Evolutionary conservation across 1,140 invertebrate species (phyloP).

Genomic region (Frieseomelitta varia): DNA sequence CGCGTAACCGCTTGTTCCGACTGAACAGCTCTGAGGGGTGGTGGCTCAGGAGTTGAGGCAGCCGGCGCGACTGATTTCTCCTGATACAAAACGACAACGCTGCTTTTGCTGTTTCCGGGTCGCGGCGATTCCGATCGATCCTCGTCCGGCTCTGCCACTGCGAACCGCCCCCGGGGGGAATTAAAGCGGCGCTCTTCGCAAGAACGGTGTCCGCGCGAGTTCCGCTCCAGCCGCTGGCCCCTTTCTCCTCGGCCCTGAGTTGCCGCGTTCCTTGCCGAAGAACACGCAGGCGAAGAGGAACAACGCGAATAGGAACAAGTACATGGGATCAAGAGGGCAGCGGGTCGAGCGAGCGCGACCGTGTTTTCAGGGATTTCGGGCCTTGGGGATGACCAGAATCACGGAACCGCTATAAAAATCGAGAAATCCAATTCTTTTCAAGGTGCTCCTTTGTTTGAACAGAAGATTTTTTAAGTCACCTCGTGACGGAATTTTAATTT

Average conservation of each 20-base stretch:
- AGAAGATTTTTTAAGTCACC: too few species aligned
- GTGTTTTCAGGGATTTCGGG: constrained; percentile 15
- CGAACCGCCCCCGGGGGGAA: constrained; percentile 21
- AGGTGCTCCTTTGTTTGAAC: background rate
- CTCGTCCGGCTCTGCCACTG: constrained; percentile 45
- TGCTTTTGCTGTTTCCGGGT: constrained; percentile 71
- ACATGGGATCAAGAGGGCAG: constrained; percentile 20
- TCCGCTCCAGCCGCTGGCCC: constrained; percentile 11
- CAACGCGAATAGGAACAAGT: constrained; percentile 43
- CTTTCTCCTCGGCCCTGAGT: background rate
- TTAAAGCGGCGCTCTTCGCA: constrained; percentile 19
- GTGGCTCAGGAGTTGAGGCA: constrained; percentile 42
- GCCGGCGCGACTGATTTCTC: constrained; percentile 47
- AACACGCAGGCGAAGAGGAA: constrained; percentile 41
- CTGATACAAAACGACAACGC: constrained; percentile 72
- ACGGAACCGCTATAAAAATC: constrained; percentile 24
- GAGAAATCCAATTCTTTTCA: background rate
- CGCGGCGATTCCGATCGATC: constrained; percentile 50
- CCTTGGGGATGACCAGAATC: constrained; percentile 33
- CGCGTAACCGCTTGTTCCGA: constrained; percentile 63
- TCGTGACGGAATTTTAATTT: too few species aligned
- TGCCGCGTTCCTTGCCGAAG: constrained; percentile 12
- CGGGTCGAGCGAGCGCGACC: constrained; percentile 10
- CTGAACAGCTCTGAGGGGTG: constrained; percentile 56
- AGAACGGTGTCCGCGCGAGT: background rate